These are phyloP conservation scores for Passer domesticus DNA, from an alignment of 2,113 vertebrate species.

Conservation along the genomic window DNA sequence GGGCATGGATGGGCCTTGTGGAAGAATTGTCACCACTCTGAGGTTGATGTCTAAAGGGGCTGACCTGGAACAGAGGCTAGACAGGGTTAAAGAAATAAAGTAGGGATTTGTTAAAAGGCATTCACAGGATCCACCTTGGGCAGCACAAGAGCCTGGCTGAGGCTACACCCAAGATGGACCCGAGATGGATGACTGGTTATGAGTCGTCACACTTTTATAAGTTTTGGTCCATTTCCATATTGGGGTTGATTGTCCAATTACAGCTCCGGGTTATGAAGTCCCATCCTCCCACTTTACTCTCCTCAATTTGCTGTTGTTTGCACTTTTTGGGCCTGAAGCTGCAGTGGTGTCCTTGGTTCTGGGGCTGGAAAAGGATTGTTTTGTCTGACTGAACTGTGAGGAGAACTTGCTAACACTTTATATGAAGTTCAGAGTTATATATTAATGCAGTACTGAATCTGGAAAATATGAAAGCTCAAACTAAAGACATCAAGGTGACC, in stretches of 20 bases:
- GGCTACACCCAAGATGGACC: not conserved
- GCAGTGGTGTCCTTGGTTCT: not conserved
- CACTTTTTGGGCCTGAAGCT: not conserved
- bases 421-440: not conserved
- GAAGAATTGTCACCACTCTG: not conserved
- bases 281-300: not conserved
- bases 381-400: not conserved
- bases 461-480: not conserved
- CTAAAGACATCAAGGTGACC: not conserved
- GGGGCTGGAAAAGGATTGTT: not conserved
- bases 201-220: not conserved
- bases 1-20: not conserved
- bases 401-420: not conserved
- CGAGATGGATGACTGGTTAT: no score
- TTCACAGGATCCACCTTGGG: not conserved
- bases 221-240: not conserved
- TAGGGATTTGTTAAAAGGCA: not conserved
- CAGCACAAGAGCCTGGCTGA: not conserved
- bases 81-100: not conserved
- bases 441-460: not conserved
- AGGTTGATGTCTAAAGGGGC: not conserved
- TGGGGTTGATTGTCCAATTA: not conserved
- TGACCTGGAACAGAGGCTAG: not conserved
- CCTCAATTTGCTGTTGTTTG: not conserved
- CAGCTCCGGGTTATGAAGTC: not conserved